These are phyloP conservation scores for Gambusia yucatana DNA, from an alignment of 2,797 vertebrate genomes.

Conservation along the genomic window DNA sequence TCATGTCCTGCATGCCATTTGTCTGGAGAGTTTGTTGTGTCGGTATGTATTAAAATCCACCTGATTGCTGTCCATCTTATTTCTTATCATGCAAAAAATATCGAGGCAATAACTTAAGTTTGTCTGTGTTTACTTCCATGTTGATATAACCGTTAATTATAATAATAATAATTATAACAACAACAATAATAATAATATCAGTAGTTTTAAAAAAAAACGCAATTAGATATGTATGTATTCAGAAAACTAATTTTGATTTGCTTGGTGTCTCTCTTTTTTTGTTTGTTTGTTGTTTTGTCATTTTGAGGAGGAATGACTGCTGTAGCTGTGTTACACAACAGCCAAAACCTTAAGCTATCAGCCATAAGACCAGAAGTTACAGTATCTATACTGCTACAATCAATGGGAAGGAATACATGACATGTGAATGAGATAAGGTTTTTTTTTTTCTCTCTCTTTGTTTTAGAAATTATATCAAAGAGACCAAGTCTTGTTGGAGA, in stretches of 20 bases:
- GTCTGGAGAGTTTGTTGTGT: slow-evolving; percentile 72
- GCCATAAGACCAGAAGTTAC: slow-evolving; percentile 71
- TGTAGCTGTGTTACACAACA: slow-evolving; percentile 51
- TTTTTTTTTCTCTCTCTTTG: slow-evolving; percentile 3
- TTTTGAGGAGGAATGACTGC: slow-evolving; percentile 56
- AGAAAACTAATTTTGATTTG: slow-evolving; percentile 67
- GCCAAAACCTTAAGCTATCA: slow-evolving; percentile 70
- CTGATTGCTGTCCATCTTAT: slow-evolving; percentile 24
- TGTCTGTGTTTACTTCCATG: slow-evolving; percentile 71
- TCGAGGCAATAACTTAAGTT: slow-evolving; percentile 82
- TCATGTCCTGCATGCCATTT: slow-evolving; percentile 78
- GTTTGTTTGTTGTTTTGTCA: slow-evolving; percentile 37
- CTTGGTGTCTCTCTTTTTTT: slow-evolving; percentile 36
- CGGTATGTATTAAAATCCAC: slow-evolving; percentile 58
- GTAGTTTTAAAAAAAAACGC: slow-evolving; percentile 25
- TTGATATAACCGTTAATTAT: slow-evolving; percentile 62
- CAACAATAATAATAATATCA: slow-evolving; percentile 46
- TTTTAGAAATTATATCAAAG: slow-evolving; percentile 14
- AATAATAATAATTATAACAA: slow-evolving; percentile 46
- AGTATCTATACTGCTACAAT: slow-evolving; percentile 56
- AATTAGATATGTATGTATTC: slow-evolving; percentile 57
- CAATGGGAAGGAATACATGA: slow-evolving; percentile 34
- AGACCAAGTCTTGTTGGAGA: slow-evolving; percentile 4
- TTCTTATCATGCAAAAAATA: slow-evolving; percentile 76
- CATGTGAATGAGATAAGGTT: slow-evolving; percentile 15